Conservation (phyloP, 1,140 invertebrate genomes). For the Megathymus violae region DNA sequence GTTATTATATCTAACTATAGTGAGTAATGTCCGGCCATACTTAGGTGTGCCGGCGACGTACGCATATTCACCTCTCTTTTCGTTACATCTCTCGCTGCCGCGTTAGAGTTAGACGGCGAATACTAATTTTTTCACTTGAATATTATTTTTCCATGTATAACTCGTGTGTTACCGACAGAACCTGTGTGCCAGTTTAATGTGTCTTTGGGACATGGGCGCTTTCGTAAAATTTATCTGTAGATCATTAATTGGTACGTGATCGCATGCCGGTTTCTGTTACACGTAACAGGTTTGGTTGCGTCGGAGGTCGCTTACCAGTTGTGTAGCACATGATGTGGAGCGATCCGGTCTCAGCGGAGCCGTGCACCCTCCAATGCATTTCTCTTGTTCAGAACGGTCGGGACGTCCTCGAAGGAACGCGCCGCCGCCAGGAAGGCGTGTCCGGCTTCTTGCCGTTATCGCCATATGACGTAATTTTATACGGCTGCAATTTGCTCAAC, state of each 20-base stretch:
- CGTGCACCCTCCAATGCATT: constrained; percentile 67
- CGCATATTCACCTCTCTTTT: constrained; percentile 79
- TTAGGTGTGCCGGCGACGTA: constrained; percentile 82
- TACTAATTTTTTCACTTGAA: constrained; percentile 65
- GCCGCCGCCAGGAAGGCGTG: constrained; percentile 77
- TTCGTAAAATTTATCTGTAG: constrained; percentile 47
- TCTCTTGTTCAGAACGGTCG: constrained; percentile 54
- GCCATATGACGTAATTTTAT: constrained; percentile 76
- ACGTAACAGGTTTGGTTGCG: constrained; percentile 79
- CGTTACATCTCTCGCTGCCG: constrained; percentile 53
- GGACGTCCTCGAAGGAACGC: constrained; percentile 70
- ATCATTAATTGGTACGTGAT: constrained; percentile 53
- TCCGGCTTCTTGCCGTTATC: constrained; percentile 70
- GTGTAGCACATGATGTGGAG: constrained; percentile 73
- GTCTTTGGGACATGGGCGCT: constrained; percentile 35
- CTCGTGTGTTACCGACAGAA: constrained; percentile 56
- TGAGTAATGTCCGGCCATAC: constrained; percentile 83
- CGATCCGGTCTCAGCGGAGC: constrained; percentile 59
- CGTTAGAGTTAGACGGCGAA: constrained; percentile 63
- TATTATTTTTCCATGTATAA: constrained; percentile 55
- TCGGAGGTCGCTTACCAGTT: constrained; percentile 76
- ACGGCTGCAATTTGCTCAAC: constrained; percentile 43
- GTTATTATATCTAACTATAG: constrained; percentile 76
- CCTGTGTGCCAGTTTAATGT: constrained; percentile 43
- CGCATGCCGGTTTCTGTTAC: constrained; percentile 61